Conservation (phyloP, 2,888 invertebrate genomes). For the Drosophila ustulata region DNA sequence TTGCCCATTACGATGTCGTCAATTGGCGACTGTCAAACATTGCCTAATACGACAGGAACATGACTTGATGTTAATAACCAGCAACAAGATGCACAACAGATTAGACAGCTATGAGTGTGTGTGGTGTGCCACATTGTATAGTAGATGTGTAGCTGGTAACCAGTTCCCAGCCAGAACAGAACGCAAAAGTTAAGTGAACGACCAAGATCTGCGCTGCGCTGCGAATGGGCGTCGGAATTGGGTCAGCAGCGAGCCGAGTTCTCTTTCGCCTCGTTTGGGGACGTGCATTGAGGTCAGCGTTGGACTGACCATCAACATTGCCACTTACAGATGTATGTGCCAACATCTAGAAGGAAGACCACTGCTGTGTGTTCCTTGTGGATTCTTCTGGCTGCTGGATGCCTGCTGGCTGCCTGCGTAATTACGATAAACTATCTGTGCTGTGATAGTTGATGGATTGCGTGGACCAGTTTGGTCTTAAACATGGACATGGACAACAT, state of each 20-base stretch:
- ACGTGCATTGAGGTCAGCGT: constrained; percentile 57
- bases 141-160: constrained; percentile 47
- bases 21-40: constrained; percentile 61
- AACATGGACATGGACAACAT: constrained; percentile 45
- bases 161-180: constrained; percentile 54
- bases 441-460: constrained; percentile 48
- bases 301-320: constrained; percentile 36
- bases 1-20: constrained; percentile 62
- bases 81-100: constrained; percentile 8
- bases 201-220: constrained; percentile 50
- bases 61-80: constrained; percentile 44
- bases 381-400: constrained; percentile 18
- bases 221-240: constrained; percentile 69
- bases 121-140: constrained; percentile 33
- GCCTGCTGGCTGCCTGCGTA: constrained; percentile 26
- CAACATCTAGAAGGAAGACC: constrained; percentile 24
- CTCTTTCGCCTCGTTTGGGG: constrained; percentile 40
- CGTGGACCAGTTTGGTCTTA: constrained; percentile 39
- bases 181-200: constrained; percentile 75
- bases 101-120: not conserved
- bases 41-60: constrained; percentile 69
- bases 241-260: constrained; percentile 60
- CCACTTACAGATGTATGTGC: constrained; percentile 15
- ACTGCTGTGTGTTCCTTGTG: constrained; percentile 17
- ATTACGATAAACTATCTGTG: constrained; percentile 66